phyloP scores from a whole-genome alignment of 35 echinoderm and acorn worm species.

The Eucidaris tribuloides region DNA sequence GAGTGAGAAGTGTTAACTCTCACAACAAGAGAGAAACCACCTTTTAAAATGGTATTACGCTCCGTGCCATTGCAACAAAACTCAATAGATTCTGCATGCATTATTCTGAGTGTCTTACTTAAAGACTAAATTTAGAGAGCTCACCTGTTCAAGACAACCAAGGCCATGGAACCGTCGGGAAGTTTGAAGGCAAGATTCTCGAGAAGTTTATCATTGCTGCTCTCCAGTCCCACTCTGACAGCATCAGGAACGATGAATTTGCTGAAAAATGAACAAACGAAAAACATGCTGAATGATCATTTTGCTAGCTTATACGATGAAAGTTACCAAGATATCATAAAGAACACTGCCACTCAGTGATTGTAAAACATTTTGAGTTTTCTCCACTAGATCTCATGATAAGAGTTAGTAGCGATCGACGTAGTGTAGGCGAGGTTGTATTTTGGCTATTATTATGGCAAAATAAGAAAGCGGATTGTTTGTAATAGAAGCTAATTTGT shows the following conservation, averaged over 20 bases:
- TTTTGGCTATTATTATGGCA: too few relatives aligned
- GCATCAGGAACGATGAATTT: conserved; percentile 42
- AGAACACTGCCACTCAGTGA: background rate
- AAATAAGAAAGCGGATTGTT: too few relatives aligned
- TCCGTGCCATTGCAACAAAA: too few relatives aligned
- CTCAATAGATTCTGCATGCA: too few relatives aligned
- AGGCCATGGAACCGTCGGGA: conserved; percentile 20
- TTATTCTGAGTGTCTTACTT: too few relatives aligned
- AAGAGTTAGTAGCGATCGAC: background rate
- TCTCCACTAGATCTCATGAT: background rate
- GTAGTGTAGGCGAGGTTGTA: background rate
- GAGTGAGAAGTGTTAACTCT: too few relatives aligned
- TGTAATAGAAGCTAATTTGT: too few relatives aligned
- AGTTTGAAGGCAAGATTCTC: conserved; percentile 22
- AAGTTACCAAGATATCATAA: background rate
- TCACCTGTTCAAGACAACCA: conserved; percentile 33
- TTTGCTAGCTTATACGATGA: too few relatives aligned
- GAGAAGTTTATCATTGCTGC: background rate
- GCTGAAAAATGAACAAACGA: background rate
- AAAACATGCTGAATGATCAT: background rate
- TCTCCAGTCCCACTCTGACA: background rate
- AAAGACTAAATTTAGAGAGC: too few relatives aligned
- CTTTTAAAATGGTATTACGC: too few relatives aligned
- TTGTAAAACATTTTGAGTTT: background rate
- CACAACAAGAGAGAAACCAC: too few relatives aligned